Base-by-base conservation (phyloP, 1,140 invertebrate genomes). In the Thalassaphorura encarpata region DNA sequence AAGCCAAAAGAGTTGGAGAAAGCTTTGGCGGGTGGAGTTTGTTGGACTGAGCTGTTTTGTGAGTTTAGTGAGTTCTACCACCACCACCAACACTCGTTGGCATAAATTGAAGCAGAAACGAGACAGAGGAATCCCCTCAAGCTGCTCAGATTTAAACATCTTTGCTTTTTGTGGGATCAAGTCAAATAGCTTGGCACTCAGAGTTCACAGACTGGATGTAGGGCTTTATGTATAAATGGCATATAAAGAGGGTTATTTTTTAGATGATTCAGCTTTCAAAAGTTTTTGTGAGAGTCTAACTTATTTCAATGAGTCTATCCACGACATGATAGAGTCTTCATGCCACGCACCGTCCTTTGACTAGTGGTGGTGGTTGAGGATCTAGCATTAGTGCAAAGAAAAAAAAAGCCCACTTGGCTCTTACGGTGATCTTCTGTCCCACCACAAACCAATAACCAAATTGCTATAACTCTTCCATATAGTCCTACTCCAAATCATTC, bases 171-270 rank as follows among this genome's bases (percentile, higher is more conserved):
- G 45, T 29, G 61, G 56, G 61, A 63, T 63, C 60, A 62, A 58
- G 47, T 52, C 39, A 54, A 56, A 53, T 57, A 53, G 59, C 51
- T 43, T 27, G 15, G 27, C 21, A 49, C 23, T 46, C 19, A 45
- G 43, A 55, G 53, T 60, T 49, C 53, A 60, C 28, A n/a, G 23
- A 23, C 26, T 21, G 33, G 2, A 52, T 3, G 26, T 42, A 45
- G 46, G 50, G 54, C 39, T 62, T 54, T 62, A 42, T 56, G 54
- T 62, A 53, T 54, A 54, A 58, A 59, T 59, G 54, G 58, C 43
- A 52, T 52, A 62, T 62, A 62, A 62, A 59, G 56, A 51, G 54
- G 56, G 61, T 58, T 62, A 62, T 59, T 56, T 62, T 51, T 62
- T 59, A 59, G 61, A 62, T 62, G 61, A 62, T 61, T 60, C 58